These are phyloP conservation scores for Tiliacea aurago DNA, from an alignment of 2,888 invertebrate species.

Conservation along the genomic window DNA sequence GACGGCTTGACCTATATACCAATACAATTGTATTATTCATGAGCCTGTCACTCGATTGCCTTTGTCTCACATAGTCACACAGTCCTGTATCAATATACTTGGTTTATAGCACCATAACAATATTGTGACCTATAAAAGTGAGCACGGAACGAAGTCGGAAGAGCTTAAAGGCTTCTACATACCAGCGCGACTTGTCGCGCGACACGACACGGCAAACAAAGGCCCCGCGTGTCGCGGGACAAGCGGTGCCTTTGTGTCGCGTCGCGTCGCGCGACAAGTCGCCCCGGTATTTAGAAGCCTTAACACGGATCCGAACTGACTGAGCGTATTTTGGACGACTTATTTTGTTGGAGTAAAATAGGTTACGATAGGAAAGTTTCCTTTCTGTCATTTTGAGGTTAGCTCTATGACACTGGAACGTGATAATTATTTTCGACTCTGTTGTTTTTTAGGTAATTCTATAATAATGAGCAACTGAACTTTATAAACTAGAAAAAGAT, in stretches of 20 bases:
- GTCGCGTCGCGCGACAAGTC: too few species aligned
- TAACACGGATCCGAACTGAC: slow-evolving; percentile 37
- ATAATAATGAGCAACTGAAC: background rate
- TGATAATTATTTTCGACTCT: background rate
- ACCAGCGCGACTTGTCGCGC: too few species aligned
- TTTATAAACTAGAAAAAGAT: background rate
- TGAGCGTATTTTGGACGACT: slow-evolving; percentile 18
- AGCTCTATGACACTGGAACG: background rate
- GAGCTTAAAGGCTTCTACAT: too few species aligned
- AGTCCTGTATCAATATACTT: slow-evolving; percentile 52
- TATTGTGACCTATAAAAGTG: slow-evolving; percentile 58
- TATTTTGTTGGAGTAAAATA: slow-evolving; percentile 27
- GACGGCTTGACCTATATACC: slow-evolving; percentile 84
- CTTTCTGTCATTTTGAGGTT: slow-evolving; percentile 5
- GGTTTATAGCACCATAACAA: slow-evolving; percentile 53
- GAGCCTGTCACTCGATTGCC: slow-evolving; percentile 74
- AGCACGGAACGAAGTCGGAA: slow-evolving; percentile 40
- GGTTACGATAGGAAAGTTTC: slow-evolving; percentile 21
- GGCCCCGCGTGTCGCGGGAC: too few species aligned
- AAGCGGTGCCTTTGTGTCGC: too few species aligned
- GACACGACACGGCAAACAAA: too few species aligned
- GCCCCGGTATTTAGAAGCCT: too few species aligned
- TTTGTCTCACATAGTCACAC: slow-evolving; percentile 66
- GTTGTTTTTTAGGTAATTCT: background rate
- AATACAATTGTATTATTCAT: slow-evolving; percentile 84